Percentiles rank a stretch among this genome's conserved stretches.
phyloP scores from a whole-genome alignment of 1,140 invertebrate species.

The Helicoverpa zea region DNA sequence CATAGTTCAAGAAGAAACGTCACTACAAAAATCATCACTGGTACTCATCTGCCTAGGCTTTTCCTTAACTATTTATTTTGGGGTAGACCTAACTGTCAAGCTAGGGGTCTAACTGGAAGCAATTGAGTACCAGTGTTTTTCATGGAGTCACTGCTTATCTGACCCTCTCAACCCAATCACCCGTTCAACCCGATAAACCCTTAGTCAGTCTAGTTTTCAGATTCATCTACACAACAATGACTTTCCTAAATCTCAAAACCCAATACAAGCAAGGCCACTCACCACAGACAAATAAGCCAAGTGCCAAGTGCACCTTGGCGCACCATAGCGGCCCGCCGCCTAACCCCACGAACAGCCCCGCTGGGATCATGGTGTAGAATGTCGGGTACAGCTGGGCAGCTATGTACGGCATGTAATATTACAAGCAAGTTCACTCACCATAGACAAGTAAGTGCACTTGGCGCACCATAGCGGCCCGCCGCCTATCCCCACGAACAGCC shows the following conservation, averaged over 20 bases:
- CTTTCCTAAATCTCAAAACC: too few species aligned
- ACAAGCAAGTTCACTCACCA: slow-evolving; percentile 83
- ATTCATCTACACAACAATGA: too few species aligned
- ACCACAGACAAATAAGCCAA: slow-evolving; percentile 93
- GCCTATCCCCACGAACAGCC: slow-evolving; percentile 93
- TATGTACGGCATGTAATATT: slow-evolving; percentile 92
- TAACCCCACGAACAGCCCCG: slow-evolving; percentile 93
- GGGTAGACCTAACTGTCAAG: too few species aligned
- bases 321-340: slow-evolving; percentile 96
- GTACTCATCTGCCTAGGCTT: too few species aligned
- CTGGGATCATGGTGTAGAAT: slow-evolving; percentile 95
- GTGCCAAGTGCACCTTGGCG: slow-evolving; percentile 96
- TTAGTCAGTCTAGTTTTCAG: too few species aligned
- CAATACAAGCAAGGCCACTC: slow-evolving; percentile 57
- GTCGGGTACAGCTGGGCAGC: slow-evolving; percentile 87
- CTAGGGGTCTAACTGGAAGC: too few species aligned
- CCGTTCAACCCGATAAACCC: too few species aligned
- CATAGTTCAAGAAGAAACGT: background rate
- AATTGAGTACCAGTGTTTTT: too few species aligned
- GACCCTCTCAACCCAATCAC: too few species aligned
- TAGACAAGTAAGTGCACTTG: slow-evolving; percentile 95
- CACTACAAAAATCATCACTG: too few species aligned
- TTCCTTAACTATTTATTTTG: too few species aligned
- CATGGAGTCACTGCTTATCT: too few species aligned
- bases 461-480: slow-evolving; percentile 96